Base-by-base conservation (phyloP, 2,797 vertebrate species). In the Alexandromys oeconomus region DNA sequence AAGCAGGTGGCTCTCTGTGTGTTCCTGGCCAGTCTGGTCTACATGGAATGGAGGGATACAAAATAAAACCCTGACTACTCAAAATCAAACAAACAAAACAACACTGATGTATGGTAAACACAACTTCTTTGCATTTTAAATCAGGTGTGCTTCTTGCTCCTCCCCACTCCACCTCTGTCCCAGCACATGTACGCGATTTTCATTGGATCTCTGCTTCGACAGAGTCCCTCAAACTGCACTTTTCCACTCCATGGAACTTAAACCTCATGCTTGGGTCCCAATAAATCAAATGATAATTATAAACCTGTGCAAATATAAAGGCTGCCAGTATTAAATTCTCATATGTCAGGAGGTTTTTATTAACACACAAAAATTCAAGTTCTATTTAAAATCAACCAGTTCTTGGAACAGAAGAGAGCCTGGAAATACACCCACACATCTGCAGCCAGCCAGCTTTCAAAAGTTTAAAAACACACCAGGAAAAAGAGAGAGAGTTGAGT, bases 281-380 rank as follows among this genome's bases (percentile, higher is more conserved):
- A 92, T 74, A 90, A 93, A 90, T 80, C 81, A 93, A 95, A 88
- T 46, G 84, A 88, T 71, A 79, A 92, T 48, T 89, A 87, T 59
- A 91, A 95, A 69, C 25, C 54, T 11, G 25, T 74, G n/a, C 11
- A 92, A 89, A 93, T 54, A 92, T 46, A 82, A 71, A 87, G 61
- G 65, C n/a, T 74, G 15, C 40, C 46, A 74, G 57, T 69, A 71
- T 92, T 93, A 94, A 91, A 96, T 27, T 74, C 25, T 93, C 57
- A 51, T 13, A 51, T 25, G 27, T 89, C 61, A 74, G 79, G 25
- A 93, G 43, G 7, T 57, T 95, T 67, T 67, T 73, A 87, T 23
- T 80, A 74, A 88, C 19, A 92, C 1, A 87, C n/a, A 76, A 67
- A 89, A 29, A 21, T 25, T 19, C 59, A 74, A 84, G 48, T 84